Evolutionary conservation across 2,888 invertebrate genomes (phyloP), one percentile per base, ranked within the genome.

Genomic region (Drosophila dives): DNA sequence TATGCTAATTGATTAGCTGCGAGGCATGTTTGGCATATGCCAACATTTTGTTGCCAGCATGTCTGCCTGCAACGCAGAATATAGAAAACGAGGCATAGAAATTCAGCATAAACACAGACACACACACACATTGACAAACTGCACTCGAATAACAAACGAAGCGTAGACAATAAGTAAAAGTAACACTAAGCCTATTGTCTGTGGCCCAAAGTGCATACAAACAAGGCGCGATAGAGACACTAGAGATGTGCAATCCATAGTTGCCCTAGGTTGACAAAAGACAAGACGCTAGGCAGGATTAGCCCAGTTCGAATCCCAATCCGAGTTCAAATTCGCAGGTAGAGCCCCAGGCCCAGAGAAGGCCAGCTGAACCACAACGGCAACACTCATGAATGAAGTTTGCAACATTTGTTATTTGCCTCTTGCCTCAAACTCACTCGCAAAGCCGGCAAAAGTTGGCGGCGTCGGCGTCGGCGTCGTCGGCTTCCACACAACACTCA

Each of bases 131-230:
- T 40, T 40, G n/a, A 34, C n/a, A 51, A 64, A 77, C 33, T 78
- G 75, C 81, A 80, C 89, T 86, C 86, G 74, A 85, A 86, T 81
- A 76, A 74, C 82, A 82, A 85, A 82, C 88, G 88, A 77, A 90
- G 80, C 86, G 73, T 68, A 86, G 89, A 91, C 87, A 89, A 91
- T 90, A 87, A 83, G 91, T 77, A 84, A 87, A 89, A 90, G 91
- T 86, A 87, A 81, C 83, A 88, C 84, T 91, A 90, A 91, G 89
- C 90, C 91, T 81, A 85, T 91, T 91, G 91, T 91, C 85, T 84
- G 80, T 62, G 67, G 75, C 80, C 83, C 77, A 76, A 86, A 84
- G 72, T 76, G 89, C 82, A 72, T 82, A 73, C 82, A 86, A 86
- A 86, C 85, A 82, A 82, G 85, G 80, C 76, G 84, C 80, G 77